Conservation (phyloP, 2,888 invertebrate genomes). For the Tipula vernalis region DNA sequence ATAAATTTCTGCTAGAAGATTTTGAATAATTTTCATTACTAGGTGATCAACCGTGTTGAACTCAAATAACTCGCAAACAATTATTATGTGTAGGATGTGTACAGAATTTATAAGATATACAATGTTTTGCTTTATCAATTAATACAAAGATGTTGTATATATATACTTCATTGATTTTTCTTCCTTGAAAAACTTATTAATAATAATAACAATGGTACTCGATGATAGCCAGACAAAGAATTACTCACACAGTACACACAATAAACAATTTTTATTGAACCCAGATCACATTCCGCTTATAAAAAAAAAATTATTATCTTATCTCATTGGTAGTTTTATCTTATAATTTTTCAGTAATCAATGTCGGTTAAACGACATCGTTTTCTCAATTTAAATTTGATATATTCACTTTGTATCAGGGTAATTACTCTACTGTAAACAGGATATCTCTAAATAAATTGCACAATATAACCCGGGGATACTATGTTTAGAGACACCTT, state of each 20-base stretch:
- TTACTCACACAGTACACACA: neutral
- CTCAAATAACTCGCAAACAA: neutral
- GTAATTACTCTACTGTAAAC: neutral
- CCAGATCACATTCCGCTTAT: neutral
- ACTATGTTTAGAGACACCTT: too few species aligned
- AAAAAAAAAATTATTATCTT: neutral
- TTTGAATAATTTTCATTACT: neutral
- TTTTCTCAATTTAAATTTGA: neutral
- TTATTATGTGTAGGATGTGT: neutral
- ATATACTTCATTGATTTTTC: neutral
- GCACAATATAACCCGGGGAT: too few species aligned
- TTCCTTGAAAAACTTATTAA: neutral
- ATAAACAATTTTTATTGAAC: neutral
- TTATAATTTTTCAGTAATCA: neutral
- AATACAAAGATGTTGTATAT: neutral
- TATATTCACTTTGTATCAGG: neutral
- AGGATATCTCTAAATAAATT: too few species aligned
- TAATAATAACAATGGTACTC: neutral
- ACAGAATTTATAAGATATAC: neutral
- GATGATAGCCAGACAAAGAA: neutral
- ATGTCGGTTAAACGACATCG: neutral
- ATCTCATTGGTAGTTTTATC: neutral
- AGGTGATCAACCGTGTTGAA: neutral
- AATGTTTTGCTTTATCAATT: neutral
- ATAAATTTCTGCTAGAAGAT: too few species aligned